These are phyloP conservation scores for Acromyrmex heyeri DNA, from an alignment of 1,140 invertebrate species.

Conservation along the genomic window DNA sequence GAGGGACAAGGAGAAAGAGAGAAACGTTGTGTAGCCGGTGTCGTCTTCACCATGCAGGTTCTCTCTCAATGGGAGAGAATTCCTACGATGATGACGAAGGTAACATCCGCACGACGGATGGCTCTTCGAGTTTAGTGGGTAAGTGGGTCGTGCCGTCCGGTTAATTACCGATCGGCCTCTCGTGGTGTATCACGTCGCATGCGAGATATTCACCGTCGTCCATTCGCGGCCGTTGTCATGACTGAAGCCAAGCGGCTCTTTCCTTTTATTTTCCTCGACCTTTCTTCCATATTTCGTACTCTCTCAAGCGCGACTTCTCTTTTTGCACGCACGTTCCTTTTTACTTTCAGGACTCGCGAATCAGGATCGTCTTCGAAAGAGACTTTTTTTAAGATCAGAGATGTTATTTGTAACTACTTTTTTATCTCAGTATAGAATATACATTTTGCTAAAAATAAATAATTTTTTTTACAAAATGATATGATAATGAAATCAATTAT, in stretches of 20 bases:
- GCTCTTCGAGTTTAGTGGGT: constrained; percentile 84
- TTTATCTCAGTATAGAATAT: too few relatives aligned
- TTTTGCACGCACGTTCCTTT: not conserved
- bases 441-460: too few relatives aligned
- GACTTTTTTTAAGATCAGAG: not conserved
- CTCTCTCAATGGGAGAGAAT: constrained; percentile 67
- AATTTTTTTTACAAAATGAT: too few relatives aligned
- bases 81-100: constrained; percentile 54
- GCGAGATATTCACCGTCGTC: not conserved
- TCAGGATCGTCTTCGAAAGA: not conserved
- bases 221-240: not conserved
- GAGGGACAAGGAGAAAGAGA: constrained; percentile 60
- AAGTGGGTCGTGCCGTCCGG: constrained; percentile 83
- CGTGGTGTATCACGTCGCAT: constrained; percentile 15
- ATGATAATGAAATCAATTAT: too few relatives aligned
- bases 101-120: constrained; percentile 52
- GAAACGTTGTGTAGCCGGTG: constrained; percentile 23
- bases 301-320: constrained; percentile 3
- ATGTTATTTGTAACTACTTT: too few relatives aligned
- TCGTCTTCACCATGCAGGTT: not conserved
- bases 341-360: constrained; percentile 78
- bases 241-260: not conserved
- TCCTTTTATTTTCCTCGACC: constrained; percentile 17
- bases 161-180: constrained; percentile 78
- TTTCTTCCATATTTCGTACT: not conserved